Percentiles rank a stretch among this genome's conserved stretches.
These are phyloP conservation scores for Acleris sparsana DNA, from an alignment of 2,888 invertebrate species.

Conservation along the genomic window DNA sequence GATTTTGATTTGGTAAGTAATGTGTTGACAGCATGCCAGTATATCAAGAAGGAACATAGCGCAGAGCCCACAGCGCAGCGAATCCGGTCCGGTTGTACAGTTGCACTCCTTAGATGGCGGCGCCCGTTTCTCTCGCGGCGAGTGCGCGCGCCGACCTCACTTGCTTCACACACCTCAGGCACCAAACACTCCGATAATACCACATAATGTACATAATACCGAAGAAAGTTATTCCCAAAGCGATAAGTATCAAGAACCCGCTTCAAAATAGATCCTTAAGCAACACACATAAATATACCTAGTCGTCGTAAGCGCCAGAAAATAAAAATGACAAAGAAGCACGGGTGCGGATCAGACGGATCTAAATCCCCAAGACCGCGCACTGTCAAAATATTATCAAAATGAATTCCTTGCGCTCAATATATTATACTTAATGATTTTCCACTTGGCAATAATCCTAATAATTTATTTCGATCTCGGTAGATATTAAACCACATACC, in stretches of 20 bases:
- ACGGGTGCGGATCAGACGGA: conserved; percentile 53
- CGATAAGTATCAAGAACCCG: conserved; percentile 39
- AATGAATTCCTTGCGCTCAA: conserved; percentile 80
- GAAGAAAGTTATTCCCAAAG: conserved; percentile 16
- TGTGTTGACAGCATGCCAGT: conserved; percentile 42
- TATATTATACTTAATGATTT: conserved; percentile 77
- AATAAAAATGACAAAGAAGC: conserved; percentile 64
- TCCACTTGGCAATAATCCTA: conserved; percentile 83
- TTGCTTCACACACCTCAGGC: conserved; percentile 27
- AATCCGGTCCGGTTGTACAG: conserved; percentile 74
- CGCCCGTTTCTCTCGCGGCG: conserved; percentile 64
- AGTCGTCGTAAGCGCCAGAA: conserved; percentile 51
- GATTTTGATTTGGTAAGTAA: conserved; percentile 31
- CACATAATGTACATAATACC: conserved; percentile 29
- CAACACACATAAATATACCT: conserved; percentile 55
- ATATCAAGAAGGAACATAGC: conserved; percentile 34
- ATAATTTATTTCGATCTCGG: conserved; percentile 80
- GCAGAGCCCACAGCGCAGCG: conserved; percentile 36
- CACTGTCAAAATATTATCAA: conserved; percentile 83
- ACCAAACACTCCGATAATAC: conserved; percentile 44
- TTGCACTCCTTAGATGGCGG: conserved; percentile 78
- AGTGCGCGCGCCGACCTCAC: conserved; percentile 27
- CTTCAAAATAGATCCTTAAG: conserved; percentile 65
- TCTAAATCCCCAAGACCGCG: conserved; percentile 73
- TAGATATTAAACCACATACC: conserved; percentile 79